phyloP scores from a whole-genome alignment of 1,140 invertebrate genomes.

The Papilio polyxenes region DNA sequence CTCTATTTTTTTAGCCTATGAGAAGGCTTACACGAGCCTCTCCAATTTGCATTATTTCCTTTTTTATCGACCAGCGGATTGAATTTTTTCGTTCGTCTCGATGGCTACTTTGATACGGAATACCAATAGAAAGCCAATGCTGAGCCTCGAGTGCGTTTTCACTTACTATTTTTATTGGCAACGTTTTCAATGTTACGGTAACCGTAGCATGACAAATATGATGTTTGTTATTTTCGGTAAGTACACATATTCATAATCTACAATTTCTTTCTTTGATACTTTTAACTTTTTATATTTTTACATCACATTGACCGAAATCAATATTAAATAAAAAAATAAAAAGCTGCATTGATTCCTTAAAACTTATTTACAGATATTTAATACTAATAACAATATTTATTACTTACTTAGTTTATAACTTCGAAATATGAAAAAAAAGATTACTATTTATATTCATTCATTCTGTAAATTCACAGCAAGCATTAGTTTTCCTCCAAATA shows the following conservation, averaged over 20 bases:
- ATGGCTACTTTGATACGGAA: conserved; percentile 58
- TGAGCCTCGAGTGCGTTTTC: conserved; percentile 34
- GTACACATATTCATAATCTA: neutral
- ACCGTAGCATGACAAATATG: neutral
- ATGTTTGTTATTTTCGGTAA: neutral
- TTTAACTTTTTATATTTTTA: no score
- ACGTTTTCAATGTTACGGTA: conserved; percentile 1
- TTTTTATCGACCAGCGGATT: conserved; percentile 73
- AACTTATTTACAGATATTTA: no score
- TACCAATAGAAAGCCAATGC: conserved; percentile 42
- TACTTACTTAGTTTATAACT: no score
- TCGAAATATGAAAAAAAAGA: no score
- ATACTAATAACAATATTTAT: no score
- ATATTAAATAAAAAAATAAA: no score
- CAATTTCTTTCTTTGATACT: neutral
- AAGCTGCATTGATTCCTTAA: no score
- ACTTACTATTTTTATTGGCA: conserved; percentile 32
- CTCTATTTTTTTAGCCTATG: conserved; percentile 73
- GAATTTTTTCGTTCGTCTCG: conserved; percentile 67
- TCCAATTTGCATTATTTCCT: conserved; percentile 72
- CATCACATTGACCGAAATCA: no score
- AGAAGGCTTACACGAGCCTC: conserved; percentile 67
- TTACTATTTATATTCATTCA: no score
- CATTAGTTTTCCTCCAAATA: neutral
- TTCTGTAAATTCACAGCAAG: no score